Evolutionary conservation across 2,888 invertebrate genomes (phyloP), one percentile per base, ranked within the genome.

Genomic region (Eupithecia inturbata): DNA sequence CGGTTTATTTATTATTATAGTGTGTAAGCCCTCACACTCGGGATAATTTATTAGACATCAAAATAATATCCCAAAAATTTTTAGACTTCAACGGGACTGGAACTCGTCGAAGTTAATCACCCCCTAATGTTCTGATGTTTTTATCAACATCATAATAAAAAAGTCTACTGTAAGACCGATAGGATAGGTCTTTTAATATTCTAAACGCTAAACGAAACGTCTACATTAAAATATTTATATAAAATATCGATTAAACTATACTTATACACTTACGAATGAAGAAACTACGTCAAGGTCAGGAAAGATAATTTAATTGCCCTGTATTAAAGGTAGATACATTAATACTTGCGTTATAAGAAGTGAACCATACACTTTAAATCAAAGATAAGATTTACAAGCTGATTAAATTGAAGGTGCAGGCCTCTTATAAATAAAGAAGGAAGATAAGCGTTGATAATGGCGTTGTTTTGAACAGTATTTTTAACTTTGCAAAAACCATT

Each of bases 351-450:
- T 49, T 49, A 10, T n/a, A 49, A 9, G n/a, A 49, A 49, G n/a
- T n/a, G 53, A 22, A 53, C 53, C 22, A 49, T 49, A n/a, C 49
- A 53, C 26, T 26, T 57, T 57, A 57, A 57, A 57, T 62, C 62
- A 31, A 22, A 60, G 69, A 69, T 73, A 73, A 73, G 66, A 69
- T 69, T 63, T 22, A 64, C 26, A 70, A 12, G 53, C 26, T n/a
- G 73, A 69, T 73, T 60, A 60, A 60, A 69, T n/a, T 33, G 26
- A 69, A 68, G 41, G 14, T 69, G 57, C 57, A 53, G 28, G 31
- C 68, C 22, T 31, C 33, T 5, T 26, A 66, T 28, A n/a, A 53
- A 57, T 68, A 63, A 39, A 49, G 64, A 66, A 33, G 22, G 31
- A 31, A 67, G 73, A 73, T 70, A 70, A 62, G 69, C 41, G 33